Base-by-base conservation (phyloP, 1,140 invertebrate genomes). In the Ceratina calcarata region DNA sequence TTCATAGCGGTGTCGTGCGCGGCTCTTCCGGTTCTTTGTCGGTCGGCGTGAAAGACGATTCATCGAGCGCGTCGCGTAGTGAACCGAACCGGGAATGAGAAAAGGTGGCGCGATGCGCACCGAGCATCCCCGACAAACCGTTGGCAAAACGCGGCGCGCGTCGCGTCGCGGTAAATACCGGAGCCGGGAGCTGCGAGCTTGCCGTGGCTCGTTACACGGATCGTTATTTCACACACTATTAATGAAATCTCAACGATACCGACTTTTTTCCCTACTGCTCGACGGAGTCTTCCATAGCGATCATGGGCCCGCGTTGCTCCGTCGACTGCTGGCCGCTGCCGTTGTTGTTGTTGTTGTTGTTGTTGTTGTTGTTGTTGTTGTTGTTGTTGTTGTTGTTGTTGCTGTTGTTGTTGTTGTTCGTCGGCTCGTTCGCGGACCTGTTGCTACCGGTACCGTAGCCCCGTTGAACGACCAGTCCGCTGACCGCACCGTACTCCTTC, bases 271-370 rank as follows among this genome's bases (percentile, higher is more conserved):
- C 84, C 87, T 91, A 90, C 91, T 92, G 91, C 88, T 93, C 92
- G 82, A 92, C 91, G 81, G 91, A 89, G 85, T 93, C 92, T 87
- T 93, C 91, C 89, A 92, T 92, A 69, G 85, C 84, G 87, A 91
- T 87, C 61, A 86, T 83, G 75, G 90, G 68, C 77, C 85, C 87
- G 80, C 90, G 90, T 78, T 90, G 90, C 84, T 92, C 90, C 84
- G 89, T 80, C 80, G 87, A 60, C 57, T 79, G 89, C 73, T 91
- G 84, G 45, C 78, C 37, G 37, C 37, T 45, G 10, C 37, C 10
- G 10, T 10, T 10, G 37, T 45, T 82, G 79, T 84, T 45, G 37
- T 45, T 45, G 37, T 45, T 45, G 37, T 45, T 45, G 37, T 45
- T 45, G 37, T 45, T 45, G 37, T 45, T 45, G 37, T 6, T 45